Evolutionary conservation across 1,140 invertebrate genomes (phyloP).

Genomic region (Brachionus manjavacas): DNA sequence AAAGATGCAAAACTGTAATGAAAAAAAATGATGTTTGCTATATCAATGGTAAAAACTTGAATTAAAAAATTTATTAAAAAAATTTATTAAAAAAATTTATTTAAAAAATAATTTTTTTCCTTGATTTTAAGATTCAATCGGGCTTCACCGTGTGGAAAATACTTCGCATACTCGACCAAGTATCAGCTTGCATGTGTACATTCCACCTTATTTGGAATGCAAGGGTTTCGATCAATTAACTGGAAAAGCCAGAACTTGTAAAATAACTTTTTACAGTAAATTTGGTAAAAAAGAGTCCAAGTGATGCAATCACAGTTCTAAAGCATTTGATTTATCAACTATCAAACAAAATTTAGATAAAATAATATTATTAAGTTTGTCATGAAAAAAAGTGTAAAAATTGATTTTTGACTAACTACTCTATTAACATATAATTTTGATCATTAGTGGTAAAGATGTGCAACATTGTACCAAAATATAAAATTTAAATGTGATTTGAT

Average conservation of each 20-base stretch:
- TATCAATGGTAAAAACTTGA: slow-evolving; percentile 75
- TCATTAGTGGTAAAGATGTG: not conserved
- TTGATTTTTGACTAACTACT: not conserved
- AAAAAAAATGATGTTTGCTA: slow-evolving; percentile 78
- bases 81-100: not conserved
- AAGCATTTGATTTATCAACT: not conserved
- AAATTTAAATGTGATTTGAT: not conserved
- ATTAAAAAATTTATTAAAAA: not conserved
- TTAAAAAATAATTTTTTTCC: not conserved
- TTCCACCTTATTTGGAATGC: slow-evolving; percentile 83
- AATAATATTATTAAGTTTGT: not conserved
- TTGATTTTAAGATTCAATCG: slow-evolving; percentile 62
- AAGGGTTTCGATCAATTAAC: slow-evolving; percentile 83
- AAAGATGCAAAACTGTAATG: slow-evolving; percentile 65
- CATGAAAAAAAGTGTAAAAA: not conserved
- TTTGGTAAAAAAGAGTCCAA: slow-evolving; percentile 38
- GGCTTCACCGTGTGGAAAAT: slow-evolving; percentile 92
- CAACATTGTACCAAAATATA: not conserved
- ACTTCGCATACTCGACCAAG: slow-evolving; percentile 77
- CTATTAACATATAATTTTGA: not conserved
- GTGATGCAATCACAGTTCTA: not conserved
- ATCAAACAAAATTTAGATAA: not conserved
- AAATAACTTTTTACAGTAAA: slow-evolving; percentile 66
- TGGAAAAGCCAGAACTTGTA: slow-evolving; percentile 66
- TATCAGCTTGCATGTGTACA: slow-evolving; percentile 89